Percentiles rank a stretch among this genome's conserved stretches.
Conservation (phyloP, 2,113 vertebrate species). For the Rhipidura dahli region DNA sequence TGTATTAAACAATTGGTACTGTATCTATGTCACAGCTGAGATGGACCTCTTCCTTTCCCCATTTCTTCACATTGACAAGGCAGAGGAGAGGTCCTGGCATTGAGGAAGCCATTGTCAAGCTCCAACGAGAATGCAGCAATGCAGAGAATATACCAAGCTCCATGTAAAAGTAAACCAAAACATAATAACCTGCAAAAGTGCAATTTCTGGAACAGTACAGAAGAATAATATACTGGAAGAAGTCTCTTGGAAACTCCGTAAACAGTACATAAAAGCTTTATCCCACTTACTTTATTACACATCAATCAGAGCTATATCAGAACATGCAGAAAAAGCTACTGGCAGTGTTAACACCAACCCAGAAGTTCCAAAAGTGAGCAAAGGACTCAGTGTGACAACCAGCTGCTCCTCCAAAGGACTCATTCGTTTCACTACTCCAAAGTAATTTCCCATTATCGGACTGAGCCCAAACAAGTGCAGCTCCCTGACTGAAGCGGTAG, state of each 20-base stretch:
- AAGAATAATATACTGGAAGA: background rate
- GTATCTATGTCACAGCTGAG: background rate
- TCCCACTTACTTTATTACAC: background rate
- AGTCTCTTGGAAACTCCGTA: background rate
- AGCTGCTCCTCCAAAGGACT: background rate
- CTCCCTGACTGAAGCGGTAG: background rate
- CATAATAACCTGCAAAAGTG: background rate
- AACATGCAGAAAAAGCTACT: background rate
- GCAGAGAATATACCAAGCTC: background rate
- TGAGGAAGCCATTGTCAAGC: background rate
- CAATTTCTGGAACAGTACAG: background rate
- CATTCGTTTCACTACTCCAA: background rate
- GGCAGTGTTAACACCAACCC: background rate
- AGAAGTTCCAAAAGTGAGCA: background rate
- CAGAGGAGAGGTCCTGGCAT: background rate
- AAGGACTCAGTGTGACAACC: background rate
- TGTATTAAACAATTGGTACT: background rate
- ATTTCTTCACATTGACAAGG: background rate
- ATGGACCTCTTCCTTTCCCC: background rate
- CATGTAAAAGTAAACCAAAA: background rate
- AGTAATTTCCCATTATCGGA: background rate
- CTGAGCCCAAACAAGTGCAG: background rate
- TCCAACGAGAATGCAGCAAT: background rate
- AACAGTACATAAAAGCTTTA: background rate
- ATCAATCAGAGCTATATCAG: background rate